Evolutionary conservation across 2,113 vertebrate genomes (phyloP).

Genomic region (Corynorhinus townsendii): DNA sequence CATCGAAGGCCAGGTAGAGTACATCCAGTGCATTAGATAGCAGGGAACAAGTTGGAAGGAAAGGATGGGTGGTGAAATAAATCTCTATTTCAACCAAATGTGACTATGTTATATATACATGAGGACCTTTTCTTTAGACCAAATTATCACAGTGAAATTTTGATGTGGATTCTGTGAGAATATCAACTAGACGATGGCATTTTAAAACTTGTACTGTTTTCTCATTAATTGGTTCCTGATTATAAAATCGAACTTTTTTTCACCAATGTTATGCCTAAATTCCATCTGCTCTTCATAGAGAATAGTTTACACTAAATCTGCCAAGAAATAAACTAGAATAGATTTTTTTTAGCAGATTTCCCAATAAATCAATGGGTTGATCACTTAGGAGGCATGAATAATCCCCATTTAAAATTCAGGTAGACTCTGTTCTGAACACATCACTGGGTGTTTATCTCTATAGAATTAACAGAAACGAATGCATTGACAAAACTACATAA

Average conservation of each 20-base stretch:
- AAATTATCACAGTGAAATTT: not conserved
- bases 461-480: not conserved
- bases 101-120: not conserved
- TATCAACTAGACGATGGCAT: not conserved
- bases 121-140: not conserved
- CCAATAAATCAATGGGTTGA: not conserved
- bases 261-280: not conserved
- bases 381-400: not conserved
- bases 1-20: not conserved
- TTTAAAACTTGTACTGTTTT: not conserved
- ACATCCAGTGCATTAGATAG: not conserved
- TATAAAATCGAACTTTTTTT: not conserved
- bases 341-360: not conserved
- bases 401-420: not conserved
- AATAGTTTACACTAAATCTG: not conserved
- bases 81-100: not conserved
- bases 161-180: not conserved
- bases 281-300: not conserved
- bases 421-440: not conserved
- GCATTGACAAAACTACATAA: too few species aligned
- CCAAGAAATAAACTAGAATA: not conserved
- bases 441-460: not conserved
- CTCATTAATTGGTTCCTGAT: not conserved
- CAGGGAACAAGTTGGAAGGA: not conserved
- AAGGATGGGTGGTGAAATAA: not conserved